Percentiles rank a stretch among this genome's conserved stretches.
Conservation (phyloP, 1,140 invertebrate species). For the Cotesia vestalis region DNA sequence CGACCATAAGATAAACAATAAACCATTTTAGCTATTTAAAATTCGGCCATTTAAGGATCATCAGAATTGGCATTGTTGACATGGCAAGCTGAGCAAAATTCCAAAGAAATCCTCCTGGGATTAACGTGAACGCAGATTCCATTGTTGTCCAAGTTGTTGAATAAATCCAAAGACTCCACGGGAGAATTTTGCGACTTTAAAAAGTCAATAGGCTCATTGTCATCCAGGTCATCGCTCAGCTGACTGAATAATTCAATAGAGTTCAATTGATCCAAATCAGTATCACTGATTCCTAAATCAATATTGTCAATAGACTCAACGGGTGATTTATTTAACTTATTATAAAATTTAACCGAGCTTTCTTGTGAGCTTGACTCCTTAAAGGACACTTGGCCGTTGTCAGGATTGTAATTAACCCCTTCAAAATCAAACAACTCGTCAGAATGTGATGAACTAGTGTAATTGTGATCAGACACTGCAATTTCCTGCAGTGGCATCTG, state of each 20-base stretch:
- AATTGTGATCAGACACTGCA: constrained; percentile 22
- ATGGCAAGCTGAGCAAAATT: constrained; percentile 66
- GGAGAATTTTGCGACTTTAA: constrained; percentile 17
- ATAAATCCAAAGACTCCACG: constrained; percentile 36
- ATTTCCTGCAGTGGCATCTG: not conserved
- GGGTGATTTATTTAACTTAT: constrained; percentile 2
- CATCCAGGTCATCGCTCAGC: constrained; percentile 26
- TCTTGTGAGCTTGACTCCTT: not conserved
- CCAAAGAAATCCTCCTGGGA: constrained; percentile 65
- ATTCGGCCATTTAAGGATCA: not conserved
- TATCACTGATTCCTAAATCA: not conserved
- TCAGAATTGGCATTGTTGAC: constrained; percentile 48
- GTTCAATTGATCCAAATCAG: not conserved
- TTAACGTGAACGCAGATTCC: constrained; percentile 69
- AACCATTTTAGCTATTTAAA: not conserved
- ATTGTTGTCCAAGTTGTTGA: constrained; percentile 40
- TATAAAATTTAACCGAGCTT: too few relatives aligned
- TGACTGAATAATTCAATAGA: not conserved
- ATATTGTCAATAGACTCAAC: constrained; percentile 15
- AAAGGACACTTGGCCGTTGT: not conserved
- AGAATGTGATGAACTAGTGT: constrained; percentile 5
- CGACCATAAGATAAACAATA: not conserved
- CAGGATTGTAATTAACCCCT: constrained; percentile 20
- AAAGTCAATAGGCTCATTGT: constrained; percentile 35
- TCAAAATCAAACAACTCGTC: constrained; percentile 34